Base-by-base conservation (phyloP, 2,113 vertebrate genomes). In the Thymallus thymallus region DNA sequence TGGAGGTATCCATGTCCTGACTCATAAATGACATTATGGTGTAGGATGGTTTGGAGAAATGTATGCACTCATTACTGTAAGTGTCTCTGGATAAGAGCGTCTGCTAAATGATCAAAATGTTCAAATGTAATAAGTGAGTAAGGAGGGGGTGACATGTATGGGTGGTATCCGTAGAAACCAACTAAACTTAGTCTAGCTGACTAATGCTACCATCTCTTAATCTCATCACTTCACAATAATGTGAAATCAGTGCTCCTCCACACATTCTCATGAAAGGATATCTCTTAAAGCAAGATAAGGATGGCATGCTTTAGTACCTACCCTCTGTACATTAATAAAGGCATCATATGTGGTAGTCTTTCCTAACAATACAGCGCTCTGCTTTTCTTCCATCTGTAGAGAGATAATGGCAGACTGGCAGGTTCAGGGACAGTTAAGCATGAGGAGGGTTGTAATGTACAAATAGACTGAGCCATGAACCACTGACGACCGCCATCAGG, bases 101-200 rank as follows among this genome's bases (percentile, higher is more conserved):
- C 9, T 41, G 2, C 9, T 12, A 41, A 10, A 41, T 41, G 9
- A 41, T 9, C 9, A 41, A 41, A 9, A 41, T 41, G 35, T 41
- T 10, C 10, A 41, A 7, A 41, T 41, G 35, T 9, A 41, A 9
- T 41, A 10, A 6, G 30, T 66, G 64, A 5, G 30, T 66, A 69
- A 74, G 74, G 66, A 84, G 82, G 82, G 64, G 30, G 18, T 22
- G 22, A 23, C 5, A 18, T 80, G 76, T 80, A 85, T 78, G 77
- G 85, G 80, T 73, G 75, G 82, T 86, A 79, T 75, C 80, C 82
- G 79, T 85, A 81, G 85, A 72, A 88, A 83, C 85, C 71, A 69
- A 79, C 14, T 69, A 75, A 73, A 80, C 76, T 80, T 65, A 76
- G 60, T 78, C 65, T 63, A 75, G 81, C 76, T 84, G 70, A 55